Evolutionary conservation across 2,888 invertebrate species (phyloP), one percentile per base, ranked within the genome.

Genomic region (Drosophila picticornis): DNA sequence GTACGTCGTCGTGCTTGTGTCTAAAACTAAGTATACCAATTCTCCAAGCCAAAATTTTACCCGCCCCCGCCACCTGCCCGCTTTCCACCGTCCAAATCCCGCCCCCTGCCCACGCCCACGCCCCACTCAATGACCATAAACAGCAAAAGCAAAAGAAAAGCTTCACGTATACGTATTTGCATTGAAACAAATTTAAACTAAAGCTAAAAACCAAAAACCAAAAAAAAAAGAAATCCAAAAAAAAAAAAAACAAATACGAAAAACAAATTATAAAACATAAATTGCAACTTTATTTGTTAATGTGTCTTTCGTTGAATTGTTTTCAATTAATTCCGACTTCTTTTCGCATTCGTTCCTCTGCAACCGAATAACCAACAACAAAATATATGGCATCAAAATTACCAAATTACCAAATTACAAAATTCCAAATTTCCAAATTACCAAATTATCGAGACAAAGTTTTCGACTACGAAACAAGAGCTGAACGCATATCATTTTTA

Each of bases 1-100:
- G 84, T 86, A 83, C 84, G 83, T 83, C 83, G 86, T 87, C 86
- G 83, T 87, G 86, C 86, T 86, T 87, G 87, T 87, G 88, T 87
- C 85, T 82, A 84, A 78, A 85, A 88, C 75, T 82, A 87, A 85
- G 76, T 81, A 87, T 80, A 74, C 68, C 73, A 63, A 68, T 63
- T 68, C 34, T 75, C 65, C 72, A 80, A 70, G 51, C 65, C 72
- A 75, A 67, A 56, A 25, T 56, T 16, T 19, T 19, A 34, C 13
- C 34, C 34, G 1, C 11, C 19, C 38, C 75, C 60, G 16, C 32
- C 50, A n/a, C 5, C 13, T 10, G 22, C 9, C 25, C 19, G 46
- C 25, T 46, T 25, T 16, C 46, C 2, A 9, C 46, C 9, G 25
- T 25, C 46, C 25, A 46, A 22, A 34, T 13, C 32, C 22, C 2